A percentile compares a stretch with the other conserved stretches of the same genome.
Conservation (phyloP, 2,797 vertebrate genomes). For the Diglossa cyanea region DNA sequence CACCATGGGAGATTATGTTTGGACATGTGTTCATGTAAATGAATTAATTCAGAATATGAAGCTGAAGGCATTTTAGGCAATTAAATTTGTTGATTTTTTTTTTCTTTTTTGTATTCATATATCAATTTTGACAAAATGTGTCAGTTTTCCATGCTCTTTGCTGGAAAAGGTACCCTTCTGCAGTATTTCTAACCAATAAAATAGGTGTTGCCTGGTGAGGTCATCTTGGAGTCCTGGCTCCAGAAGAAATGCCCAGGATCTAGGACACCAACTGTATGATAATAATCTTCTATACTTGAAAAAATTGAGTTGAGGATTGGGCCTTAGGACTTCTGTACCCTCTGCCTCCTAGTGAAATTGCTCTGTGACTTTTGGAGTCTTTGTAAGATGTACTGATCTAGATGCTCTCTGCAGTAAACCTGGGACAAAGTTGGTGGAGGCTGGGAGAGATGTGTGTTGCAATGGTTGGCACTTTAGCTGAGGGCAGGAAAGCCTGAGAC, state of each 20-base stretch:
- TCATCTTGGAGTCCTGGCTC: neutral
- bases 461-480: neutral
- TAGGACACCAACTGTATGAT: neutral
- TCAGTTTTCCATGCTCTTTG: neutral
- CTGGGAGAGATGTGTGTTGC: neutral
- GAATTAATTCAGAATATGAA: neutral
- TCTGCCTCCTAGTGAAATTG: neutral
- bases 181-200: neutral
- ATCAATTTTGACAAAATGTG: neutral
- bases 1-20: neutral
- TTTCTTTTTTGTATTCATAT: neutral
- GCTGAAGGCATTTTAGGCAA: neutral
- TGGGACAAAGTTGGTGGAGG: neutral
- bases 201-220: neutral
- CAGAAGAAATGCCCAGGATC: neutral
- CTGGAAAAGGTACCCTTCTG: neutral
- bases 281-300: neutral
- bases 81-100: neutral
- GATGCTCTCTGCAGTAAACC: neutral
- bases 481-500: neutral
- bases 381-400: neutral
- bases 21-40: neutral
- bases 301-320: neutral
- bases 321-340: neutral
- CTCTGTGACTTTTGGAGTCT: neutral